Percentiles rank a stretch among this genome's conserved stretches.
Evolutionary conservation across 2,797 vertebrate genomes (phyloP).

Genomic region (Arvicola amphibius): DNA sequence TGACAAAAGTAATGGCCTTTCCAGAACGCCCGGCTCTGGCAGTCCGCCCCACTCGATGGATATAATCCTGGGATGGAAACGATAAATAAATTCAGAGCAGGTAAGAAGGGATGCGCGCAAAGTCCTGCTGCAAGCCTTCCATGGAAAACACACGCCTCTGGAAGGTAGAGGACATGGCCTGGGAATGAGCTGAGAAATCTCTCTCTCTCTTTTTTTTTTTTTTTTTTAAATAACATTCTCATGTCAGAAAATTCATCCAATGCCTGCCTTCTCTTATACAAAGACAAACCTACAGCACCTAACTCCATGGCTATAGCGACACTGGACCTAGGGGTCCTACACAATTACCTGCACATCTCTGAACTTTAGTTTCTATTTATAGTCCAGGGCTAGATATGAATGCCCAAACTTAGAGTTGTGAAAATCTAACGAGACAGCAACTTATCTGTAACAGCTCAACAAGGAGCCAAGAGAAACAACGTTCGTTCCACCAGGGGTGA

Average conservation of each 20-base stretch:
- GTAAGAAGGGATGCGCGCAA: neutral
- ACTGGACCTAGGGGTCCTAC: neutral
- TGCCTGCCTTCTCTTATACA: neutral
- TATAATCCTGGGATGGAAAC: constrained; percentile 93
- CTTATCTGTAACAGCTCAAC: neutral
- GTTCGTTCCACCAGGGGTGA: neutral
- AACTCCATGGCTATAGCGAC: neutral
- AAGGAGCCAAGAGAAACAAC: neutral
- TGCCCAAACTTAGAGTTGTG: neutral
- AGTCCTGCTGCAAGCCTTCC: neutral
- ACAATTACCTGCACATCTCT: neutral
- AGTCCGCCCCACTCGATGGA: constrained; percentile 97
- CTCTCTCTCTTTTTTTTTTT: neutral
- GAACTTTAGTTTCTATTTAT: constrained; percentile 8
- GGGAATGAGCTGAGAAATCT: neutral
- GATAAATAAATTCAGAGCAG: constrained; percentile 12
- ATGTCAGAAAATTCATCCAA: neutral
- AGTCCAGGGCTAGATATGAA: neutral
- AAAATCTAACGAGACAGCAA: neutral
- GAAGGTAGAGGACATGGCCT: neutral
- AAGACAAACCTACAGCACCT: neutral
- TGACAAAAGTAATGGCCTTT: constrained; percentile 98
- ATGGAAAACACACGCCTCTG: neutral
- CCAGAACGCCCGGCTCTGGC: constrained; percentile 97
- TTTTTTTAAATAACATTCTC: neutral